A percentile compares a stretch with the other conserved stretches of the same genome.
phyloP scores from a whole-genome alignment of 2,888 invertebrate species.

The Acrocera orbiculus region DNA sequence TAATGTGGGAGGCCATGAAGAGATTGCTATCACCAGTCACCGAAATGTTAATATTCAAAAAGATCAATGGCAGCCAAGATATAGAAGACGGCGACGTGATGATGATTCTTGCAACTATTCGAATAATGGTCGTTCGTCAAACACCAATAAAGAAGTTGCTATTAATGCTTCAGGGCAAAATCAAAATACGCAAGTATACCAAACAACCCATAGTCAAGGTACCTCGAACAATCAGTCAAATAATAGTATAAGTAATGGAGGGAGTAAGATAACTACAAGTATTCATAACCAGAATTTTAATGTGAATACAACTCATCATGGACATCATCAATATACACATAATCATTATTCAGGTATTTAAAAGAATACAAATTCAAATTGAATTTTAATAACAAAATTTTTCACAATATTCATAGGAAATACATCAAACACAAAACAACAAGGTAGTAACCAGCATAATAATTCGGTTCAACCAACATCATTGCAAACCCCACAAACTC shows the following conservation, averaged over 20 bases:
- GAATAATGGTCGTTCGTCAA: too few species aligned
- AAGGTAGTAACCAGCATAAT: slow-evolving; percentile 11
- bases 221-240: too few species aligned
- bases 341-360: slow-evolving; percentile 11
- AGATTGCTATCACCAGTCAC: slow-evolving; percentile 20
- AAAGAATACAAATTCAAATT: too few species aligned
- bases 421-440: slow-evolving; percentile 6
- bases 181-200: too few species aligned
- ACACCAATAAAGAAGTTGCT: too few species aligned
- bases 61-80: slow-evolving; percentile 29
- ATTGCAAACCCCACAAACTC: slow-evolving; percentile 31
- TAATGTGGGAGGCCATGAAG: too few species aligned
- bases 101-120: slow-evolving; percentile 22
- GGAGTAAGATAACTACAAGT: background rate
- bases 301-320: slow-evolving; percentile 4
- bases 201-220: too few species aligned
- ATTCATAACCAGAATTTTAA: slow-evolving; percentile 4
- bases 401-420: slow-evolving; percentile 6
- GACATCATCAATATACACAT: slow-evolving; percentile 10
- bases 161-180: too few species aligned
- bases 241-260: slow-evolving; percentile 1
- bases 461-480: slow-evolving; percentile 18
- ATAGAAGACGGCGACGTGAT: slow-evolving; percentile 31
- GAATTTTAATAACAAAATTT: background rate
- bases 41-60: slow-evolving; percentile 18